Evolutionary conservation across 2,113 vertebrate species (phyloP).

Genomic region (Pogona vitticeps): DNA sequence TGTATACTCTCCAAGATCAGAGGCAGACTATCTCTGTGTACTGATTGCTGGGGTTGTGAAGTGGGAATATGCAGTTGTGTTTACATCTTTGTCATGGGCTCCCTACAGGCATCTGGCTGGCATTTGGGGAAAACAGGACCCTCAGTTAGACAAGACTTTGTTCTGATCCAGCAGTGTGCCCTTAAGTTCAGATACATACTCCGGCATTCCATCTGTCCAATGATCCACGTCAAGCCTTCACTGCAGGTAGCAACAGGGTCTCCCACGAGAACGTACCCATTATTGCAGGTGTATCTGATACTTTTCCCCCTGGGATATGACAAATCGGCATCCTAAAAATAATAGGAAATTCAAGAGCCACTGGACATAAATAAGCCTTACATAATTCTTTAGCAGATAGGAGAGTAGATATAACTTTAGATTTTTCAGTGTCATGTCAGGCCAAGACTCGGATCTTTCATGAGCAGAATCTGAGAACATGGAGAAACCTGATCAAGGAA

Average conservation of each 20-base stretch:
- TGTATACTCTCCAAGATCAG: too few species aligned
- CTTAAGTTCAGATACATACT: conserved; percentile 73
- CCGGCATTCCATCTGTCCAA: conserved; percentile 77
- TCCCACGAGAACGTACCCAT: conserved; percentile 81
- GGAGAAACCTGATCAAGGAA: neutral
- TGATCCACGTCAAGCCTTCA: conserved; percentile 80
- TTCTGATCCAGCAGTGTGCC: neutral
- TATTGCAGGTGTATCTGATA: conserved; percentile 83
- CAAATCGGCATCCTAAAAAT: conserved; percentile 68
- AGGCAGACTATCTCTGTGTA: neutral
- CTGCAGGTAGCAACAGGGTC: conserved; percentile 80
- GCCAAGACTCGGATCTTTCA: neutral
- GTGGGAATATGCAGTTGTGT: neutral
- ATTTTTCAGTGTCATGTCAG: neutral
- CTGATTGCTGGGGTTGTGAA: neutral
- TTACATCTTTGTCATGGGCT: neutral
- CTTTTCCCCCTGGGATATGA: conserved; percentile 80
- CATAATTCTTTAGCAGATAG: neutral
- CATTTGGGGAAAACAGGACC: neutral
- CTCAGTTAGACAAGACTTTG: neutral
- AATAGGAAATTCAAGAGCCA: conserved; percentile 28
- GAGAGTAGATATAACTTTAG: neutral
- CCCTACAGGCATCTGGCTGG: neutral
- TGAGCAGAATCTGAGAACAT: neutral
- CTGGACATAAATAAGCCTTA: neutral